Base-by-base conservation (phyloP, 2,797 vertebrate species). In the Hydrolagus colliei region DNA sequence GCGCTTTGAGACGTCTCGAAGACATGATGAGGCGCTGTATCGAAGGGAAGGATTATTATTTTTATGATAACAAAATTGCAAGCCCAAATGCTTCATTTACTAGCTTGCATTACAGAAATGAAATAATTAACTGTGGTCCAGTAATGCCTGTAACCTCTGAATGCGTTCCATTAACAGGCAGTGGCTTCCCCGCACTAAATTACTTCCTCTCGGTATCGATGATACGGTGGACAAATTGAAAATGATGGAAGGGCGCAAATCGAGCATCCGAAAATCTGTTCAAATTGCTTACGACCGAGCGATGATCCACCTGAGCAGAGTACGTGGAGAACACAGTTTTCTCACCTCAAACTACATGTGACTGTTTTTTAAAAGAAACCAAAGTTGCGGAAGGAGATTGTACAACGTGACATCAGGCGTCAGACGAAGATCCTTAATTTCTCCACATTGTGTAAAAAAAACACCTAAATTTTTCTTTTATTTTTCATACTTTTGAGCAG, bases 281-380 rank as follows among this genome's bases (percentile, higher is more conserved):
- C 98, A 99, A 92, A 95, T 99, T 93, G 98, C 98, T 0, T 99
- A 98, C 0, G 97, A 99, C 93, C 94, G 98, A 0, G 98, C 98
- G 86, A 96, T 98, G 95, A 95, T 95, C 86, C 98, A 99, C 93
- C 92, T 95, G 93, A 99, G 96, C 93, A 90, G 97, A 0, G 97
- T 99, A 85, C 95, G 94, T 88, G 95, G 96, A 20, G 95, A 93
- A 86, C 95, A 97, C 13, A 94, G 95, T 89, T 99, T 99, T 0
- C 89, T 97, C 63, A 88, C 95, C 0, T 95, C 97, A 88, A 92
- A 85, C 90, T 99, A 95, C 90, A 93, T 99, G 91, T 99, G 79
- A 84, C 79, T 84, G 79, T 68, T 32, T 41, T 52, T 52, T 71
- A 84, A 82, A 84, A 84, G 63, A 88, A 93, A 93, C 93, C 93